A percentile compares a stretch with the other conserved stretches of the same genome.
These are phyloP conservation scores for Chaenogobius annularis DNA, from an alignment of 2,113 vertebrate genomes.

Conservation along the genomic window DNA sequence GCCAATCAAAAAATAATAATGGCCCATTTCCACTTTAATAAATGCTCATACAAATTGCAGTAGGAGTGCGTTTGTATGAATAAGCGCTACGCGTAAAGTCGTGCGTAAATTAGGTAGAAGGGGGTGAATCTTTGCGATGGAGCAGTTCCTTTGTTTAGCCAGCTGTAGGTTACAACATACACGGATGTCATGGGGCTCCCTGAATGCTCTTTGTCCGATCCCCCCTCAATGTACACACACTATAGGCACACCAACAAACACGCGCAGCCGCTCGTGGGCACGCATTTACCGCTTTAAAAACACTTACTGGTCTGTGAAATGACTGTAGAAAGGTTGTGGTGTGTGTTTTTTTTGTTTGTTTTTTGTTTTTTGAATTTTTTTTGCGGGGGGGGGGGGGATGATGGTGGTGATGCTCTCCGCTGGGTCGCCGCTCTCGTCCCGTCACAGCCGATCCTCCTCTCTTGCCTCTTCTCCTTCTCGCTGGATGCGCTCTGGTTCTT, in stretches of 20 bases:
- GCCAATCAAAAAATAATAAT: constrained; percentile 71
- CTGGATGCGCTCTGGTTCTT: constrained; percentile 63
- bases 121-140: constrained; percentile 52
- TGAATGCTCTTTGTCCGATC: constrained; percentile 75
- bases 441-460: constrained; percentile 49
- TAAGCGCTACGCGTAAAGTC: constrained; percentile 35
- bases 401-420: constrained; percentile 37
- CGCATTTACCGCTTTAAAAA: not conserved
- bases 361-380: not conserved
- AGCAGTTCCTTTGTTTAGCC: constrained; percentile 79
- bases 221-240: constrained; percentile 57
- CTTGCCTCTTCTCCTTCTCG: constrained; percentile 53
- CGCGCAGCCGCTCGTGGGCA: not conserved
- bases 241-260: constrained; percentile 17
- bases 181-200: constrained; percentile 74
- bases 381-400: too few relatives aligned
- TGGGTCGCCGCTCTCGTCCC: constrained; percentile 58
- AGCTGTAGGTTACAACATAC: constrained; percentile 75
- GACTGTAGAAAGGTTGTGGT: not conserved
- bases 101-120: constrained; percentile 36
- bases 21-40: constrained; percentile 40
- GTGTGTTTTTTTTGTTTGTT: not conserved
- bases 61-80: constrained; percentile 37
- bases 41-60: constrained; percentile 35
- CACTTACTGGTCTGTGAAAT: constrained; percentile 46